Evolutionary conservation across 2,888 invertebrate genomes (phyloP), one percentile per base, ranked within the genome.

Genomic region (Protophormia terraenovae): DNA sequence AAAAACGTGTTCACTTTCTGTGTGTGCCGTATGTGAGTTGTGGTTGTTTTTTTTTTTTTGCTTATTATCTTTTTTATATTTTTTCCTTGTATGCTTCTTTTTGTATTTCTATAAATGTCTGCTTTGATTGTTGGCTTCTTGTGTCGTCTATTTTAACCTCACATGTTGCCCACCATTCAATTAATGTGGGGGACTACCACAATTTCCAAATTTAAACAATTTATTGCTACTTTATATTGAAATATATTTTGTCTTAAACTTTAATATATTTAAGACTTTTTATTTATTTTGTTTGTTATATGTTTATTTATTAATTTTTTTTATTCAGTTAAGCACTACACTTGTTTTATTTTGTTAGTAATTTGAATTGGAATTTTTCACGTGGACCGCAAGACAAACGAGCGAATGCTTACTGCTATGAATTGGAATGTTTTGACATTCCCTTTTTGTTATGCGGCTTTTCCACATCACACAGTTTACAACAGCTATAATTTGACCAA

Each of bases 81-180:
- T 66, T 73, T 24, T 32, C 29, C 16, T 29, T 53, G 32, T 16
- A 4, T 45, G 35, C n/a, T 41, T n/a, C n/a, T 60, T 6, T n/a
- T 50, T 58, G 27, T 53, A 66, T 41, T 55, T 81, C 5, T 55
- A 19, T 58, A 22, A 60, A 60, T 53, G n/a, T 35, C 35, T 53
- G 19, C n/a, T 62, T 69, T 29, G 45, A 10, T 64, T 66, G 16
- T 67, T 32, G 55, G n/a, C 10, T 66, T 53, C 24, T 86, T 88
- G 87, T n/a, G n/a, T n/a, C 87, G 87, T 88, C 88, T 88, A 87
- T 84, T 90, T 90, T 91, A 91, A 91, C 91, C 91, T 91, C 91
- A 91, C 92, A 91, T 91, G 90, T 88, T 90, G 89, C 90, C 89
- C 88, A 88, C 87, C 38, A 71, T 53, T 66, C 60, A 55, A 47